Evolutionary conservation across 2,113 vertebrate genomes (phyloP), one percentile per base, ranked within the genome.

Genomic region (Philantomba maxwellii): DNA sequence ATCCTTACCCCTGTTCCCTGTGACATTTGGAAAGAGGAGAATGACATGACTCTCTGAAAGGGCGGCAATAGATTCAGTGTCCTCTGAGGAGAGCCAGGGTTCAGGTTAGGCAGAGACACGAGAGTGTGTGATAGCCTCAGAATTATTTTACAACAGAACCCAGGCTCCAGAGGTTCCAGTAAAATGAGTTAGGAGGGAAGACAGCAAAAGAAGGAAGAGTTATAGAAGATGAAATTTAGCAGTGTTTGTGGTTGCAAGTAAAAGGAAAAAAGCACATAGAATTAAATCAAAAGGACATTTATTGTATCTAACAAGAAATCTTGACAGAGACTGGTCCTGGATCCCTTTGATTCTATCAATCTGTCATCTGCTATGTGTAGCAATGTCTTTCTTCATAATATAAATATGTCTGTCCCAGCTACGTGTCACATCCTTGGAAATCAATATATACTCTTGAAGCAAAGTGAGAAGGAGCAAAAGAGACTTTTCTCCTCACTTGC

Each of bases 11-110:
- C 60, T 75, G 39, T 89, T 77, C 39, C 26, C 36, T 55, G 28
- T 93, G 81, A 87, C 58, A 81, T 81, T 90, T 95, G 93, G n/a
- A 96, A 58, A 93, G n/a, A 26, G n/a, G 21, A 92, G 53, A 93
- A 83, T 33, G 87, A 57, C 15, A 53, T 0, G 13, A 51, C 80
- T 91, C 11, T 62, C 62, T 93, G 33, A 49, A 89, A 92, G 30
- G 73, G 6, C 4, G 55, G 14, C 47, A 45, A 75, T 16, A 87
- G 51, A 89, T 30, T 78, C n/a, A 58, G 47, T 57, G 12, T 25
- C 64, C 51, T 87, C 36, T 51, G 19, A 58, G 33, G 57, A 86
- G 12, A 95, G 84, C 33, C 2, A n/a, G 75, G 9, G 1, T 57
- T 90, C 64, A 78, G 26, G 3, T 58, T 55, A n/a, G 25, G 21